Conservation (phyloP, 2,797 vertebrate species). For the Fistularia tabacaria region DNA sequence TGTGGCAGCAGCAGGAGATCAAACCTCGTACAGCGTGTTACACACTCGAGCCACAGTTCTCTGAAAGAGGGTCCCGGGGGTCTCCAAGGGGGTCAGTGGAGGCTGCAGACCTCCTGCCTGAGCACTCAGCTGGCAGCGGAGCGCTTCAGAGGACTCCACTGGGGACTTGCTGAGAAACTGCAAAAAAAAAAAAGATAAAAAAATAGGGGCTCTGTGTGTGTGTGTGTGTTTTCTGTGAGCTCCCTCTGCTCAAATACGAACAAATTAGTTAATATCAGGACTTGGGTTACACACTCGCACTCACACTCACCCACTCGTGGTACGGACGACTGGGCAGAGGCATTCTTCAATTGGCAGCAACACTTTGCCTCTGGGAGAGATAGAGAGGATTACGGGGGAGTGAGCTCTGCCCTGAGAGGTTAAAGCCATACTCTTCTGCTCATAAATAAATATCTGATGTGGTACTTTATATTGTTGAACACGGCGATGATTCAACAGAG, state of each 20-base stretch:
- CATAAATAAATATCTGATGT: conserved; percentile 29
- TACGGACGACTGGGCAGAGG: conserved; percentile 26
- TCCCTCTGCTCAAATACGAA: conserved; percentile 49
- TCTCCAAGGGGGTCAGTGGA: conserved; percentile 47
- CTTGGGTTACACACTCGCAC: conserved; percentile 25
- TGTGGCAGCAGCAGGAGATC: conserved; percentile 38
- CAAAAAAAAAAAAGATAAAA: conserved; percentile 13
- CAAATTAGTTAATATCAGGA: conserved; percentile 49
- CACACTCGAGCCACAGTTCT: conserved; percentile 33
- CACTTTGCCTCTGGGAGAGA: conserved; percentile 25
- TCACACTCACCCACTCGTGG: conserved; percentile 23
- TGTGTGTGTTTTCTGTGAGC: conserved; percentile 14
- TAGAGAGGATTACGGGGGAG: conserved; percentile 43
- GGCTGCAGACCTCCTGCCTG: conserved; percentile 58
- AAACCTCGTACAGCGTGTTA: conserved; percentile 39
- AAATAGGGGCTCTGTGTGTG: conserved; percentile 28
- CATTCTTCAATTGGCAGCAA: conserved; percentile 50
- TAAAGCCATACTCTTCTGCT: conserved; percentile 35
- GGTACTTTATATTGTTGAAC: conserved; percentile 30
- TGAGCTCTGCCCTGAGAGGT: conserved; percentile 45
- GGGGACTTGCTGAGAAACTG: conserved; percentile 42
- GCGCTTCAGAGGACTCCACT: conserved; percentile 32
- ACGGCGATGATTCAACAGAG: conserved; percentile 13
- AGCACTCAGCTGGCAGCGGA: conserved; percentile 51
- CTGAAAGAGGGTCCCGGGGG: conserved; percentile 44